Evolutionary conservation across 37 sponge, comb jelly and placozoan genomes (phyloP).

Genomic region (Halichondria panicea): DNA sequence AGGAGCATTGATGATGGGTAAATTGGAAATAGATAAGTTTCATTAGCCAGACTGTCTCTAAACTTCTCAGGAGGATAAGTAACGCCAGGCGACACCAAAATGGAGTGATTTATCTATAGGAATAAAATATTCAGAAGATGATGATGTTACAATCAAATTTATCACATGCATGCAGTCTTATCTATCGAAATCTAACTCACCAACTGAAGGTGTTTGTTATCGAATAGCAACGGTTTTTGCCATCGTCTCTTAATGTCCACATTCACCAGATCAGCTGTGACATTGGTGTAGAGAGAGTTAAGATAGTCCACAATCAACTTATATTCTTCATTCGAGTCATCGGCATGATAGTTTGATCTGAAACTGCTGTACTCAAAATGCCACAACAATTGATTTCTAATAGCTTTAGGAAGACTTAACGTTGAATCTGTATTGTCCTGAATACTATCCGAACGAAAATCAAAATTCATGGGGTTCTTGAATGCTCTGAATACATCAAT

Average conservation of each 20-base stretch:
- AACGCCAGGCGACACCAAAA: too few species aligned
- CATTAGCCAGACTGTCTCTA: too few species aligned
- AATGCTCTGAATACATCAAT: background rate
- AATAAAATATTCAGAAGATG: too few species aligned
- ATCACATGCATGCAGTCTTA: too few species aligned
- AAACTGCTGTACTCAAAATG: background rate
- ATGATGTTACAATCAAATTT: too few species aligned
- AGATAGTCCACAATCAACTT: constrained; percentile 1
- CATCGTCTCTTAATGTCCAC: constrained; percentile 16
- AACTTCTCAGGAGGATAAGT: too few species aligned
- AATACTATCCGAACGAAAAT: background rate
- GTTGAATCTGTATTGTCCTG: background rate
- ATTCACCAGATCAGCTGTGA: background rate
- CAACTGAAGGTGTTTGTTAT: background rate
- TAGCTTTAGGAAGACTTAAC: background rate
- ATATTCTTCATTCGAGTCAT: constrained; percentile 9
- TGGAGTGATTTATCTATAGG: too few species aligned
- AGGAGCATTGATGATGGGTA: too few species aligned
- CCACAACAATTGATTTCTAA: constrained; percentile 8
- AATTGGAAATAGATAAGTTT: too few species aligned
- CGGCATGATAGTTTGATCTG: background rate
- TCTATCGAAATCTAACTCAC: constrained; percentile 9
- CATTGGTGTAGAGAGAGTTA: constrained; percentile 10
- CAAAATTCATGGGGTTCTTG: background rate
- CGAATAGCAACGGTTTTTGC: constrained; percentile 16